Conservation (phyloP, 1,140 invertebrate species). For the Ericerus pela region DNA sequence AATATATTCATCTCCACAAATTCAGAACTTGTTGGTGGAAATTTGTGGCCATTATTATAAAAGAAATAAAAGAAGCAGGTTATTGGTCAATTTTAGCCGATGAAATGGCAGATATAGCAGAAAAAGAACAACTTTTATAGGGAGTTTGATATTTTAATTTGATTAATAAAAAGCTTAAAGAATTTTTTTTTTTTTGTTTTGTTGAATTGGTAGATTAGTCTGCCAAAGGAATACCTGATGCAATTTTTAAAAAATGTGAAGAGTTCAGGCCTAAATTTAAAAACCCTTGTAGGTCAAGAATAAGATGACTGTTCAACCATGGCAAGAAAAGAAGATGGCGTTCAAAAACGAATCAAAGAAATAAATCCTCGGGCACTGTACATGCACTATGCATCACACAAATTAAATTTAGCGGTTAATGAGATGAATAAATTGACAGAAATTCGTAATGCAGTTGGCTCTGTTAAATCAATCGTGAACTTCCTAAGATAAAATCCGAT, state of each 20-base stretch:
- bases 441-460: conserved; percentile 1
- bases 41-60: conserved; percentile 21
- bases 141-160: conserved; percentile 23
- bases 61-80: conserved; percentile 20
- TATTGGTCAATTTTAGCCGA: conserved; percentile 23
- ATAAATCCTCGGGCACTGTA: conserved; percentile 2
- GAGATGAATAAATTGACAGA: not conserved
- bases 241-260: not conserved
- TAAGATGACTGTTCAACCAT: conserved; percentile 16
- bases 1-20: conserved; percentile 22
- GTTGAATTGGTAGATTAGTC: conserved; percentile 17
- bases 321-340: conserved; percentile 6
- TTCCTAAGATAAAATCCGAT: conserved; percentile 1
- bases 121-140: conserved; percentile 26
- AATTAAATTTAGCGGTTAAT: conserved; percentile 3
- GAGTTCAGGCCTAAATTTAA: conserved; percentile 8
- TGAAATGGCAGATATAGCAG: conserved; percentile 25
- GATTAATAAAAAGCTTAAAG: conserved; percentile 15
- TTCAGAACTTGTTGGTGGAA: conserved; percentile 25
- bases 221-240: not conserved
- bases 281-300: conserved; percentile 12
- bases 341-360: conserved; percentile 6
- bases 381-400: conserved; percentile 14
- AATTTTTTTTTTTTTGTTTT: conserved; percentile 26
- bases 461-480: not conserved